Conservation (phyloP, 2,113 vertebrate genomes). For the Otocyon megalotis region DNA sequence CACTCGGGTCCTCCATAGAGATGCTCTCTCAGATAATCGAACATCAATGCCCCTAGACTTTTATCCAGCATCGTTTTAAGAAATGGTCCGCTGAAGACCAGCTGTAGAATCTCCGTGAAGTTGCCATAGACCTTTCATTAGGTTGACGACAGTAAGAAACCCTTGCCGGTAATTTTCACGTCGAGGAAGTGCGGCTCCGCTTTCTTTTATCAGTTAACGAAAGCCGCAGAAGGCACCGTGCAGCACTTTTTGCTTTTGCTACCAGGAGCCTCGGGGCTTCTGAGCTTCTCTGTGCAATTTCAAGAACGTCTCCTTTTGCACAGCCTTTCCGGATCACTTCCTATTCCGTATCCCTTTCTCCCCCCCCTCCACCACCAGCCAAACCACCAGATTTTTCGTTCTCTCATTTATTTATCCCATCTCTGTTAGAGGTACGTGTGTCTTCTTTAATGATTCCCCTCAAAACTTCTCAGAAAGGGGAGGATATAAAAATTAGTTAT, state of each 20-base stretch:
- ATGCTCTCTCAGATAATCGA: neutral
- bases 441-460: neutral
- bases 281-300: neutral
- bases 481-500: slow-evolving; percentile 2
- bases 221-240: neutral
- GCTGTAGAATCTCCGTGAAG: slow-evolving; percentile 23
- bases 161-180: neutral
- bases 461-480: neutral
- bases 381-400: neutral
- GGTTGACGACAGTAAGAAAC: neutral
- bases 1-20: neutral
- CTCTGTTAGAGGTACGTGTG: neutral
- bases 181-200: neutral
- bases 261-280: neutral
- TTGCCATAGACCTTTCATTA: neutral
- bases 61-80: neutral
- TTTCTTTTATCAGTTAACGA: neutral
- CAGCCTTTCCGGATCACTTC: neutral
- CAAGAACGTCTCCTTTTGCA: neutral
- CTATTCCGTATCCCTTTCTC: neutral
- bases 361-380: neutral
- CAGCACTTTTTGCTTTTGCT: neutral
- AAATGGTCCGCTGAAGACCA: neutral
- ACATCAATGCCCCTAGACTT: neutral
- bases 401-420: neutral